A percentile compares a stretch with the other conserved stretches of the same genome.
These are phyloP conservation scores for Alouatta caraya DNA, from an alignment of 2,797 vertebrate species.

Conservation along the genomic window DNA sequence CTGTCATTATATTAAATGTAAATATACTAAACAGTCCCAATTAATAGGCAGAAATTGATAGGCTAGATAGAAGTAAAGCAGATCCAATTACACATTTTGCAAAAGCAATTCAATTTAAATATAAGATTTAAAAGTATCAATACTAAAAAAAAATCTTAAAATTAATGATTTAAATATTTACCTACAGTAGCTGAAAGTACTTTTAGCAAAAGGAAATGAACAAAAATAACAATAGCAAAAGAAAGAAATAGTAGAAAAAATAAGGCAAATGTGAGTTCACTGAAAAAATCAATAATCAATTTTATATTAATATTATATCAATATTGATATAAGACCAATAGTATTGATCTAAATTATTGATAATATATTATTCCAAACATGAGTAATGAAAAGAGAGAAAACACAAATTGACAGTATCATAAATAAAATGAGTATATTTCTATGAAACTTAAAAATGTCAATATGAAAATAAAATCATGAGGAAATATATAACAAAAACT, in stretches of 20 bases:
- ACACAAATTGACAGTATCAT: neutral
- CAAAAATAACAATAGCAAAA: neutral
- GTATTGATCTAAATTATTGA: neutral
- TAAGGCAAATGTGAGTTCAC: neutral
- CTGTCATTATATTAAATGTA: neutral
- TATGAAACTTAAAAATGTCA: neutral
- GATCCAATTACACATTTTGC: neutral
- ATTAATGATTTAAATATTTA: neutral
- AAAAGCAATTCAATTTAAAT: neutral
- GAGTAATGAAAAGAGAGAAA: neutral
- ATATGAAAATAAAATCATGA: neutral
- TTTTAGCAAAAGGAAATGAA: neutral
- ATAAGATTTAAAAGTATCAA: neutral
- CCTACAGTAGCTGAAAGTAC: neutral
- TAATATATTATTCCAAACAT: neutral
- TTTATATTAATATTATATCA: neutral
- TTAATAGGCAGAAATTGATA: neutral
- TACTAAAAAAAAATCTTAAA: neutral
- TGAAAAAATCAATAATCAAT: neutral
- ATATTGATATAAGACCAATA: neutral
- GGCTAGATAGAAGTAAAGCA: neutral
- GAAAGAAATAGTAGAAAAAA: neutral
- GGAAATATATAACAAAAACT: neutral
- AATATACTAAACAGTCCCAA: neutral
- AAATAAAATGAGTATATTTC: neutral